phyloP scores from a whole-genome alignment of 2,113 vertebrate genomes.

The Mesocricetus auratus region DNA sequence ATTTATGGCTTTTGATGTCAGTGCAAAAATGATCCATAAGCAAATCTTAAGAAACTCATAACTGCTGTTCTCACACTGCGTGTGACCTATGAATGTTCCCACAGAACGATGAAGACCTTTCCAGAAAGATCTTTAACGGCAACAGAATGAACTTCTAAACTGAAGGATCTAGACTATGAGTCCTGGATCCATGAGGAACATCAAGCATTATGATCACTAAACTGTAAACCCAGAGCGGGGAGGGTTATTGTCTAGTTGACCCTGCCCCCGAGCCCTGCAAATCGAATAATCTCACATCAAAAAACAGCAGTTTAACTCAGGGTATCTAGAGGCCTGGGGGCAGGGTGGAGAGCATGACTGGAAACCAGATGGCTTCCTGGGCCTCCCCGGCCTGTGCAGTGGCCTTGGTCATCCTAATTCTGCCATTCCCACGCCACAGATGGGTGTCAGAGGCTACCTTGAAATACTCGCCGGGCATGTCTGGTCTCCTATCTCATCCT shows the following conservation, averaged over 20 bases:
- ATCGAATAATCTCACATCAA: neutral
- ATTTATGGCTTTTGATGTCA: no score
- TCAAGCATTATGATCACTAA: neutral
- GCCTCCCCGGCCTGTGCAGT: neutral
- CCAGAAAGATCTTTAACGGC: neutral
- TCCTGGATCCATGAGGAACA: neutral
- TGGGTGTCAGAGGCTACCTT: neutral
- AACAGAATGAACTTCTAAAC: neutral
- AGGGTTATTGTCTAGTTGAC: rapidly evolving
- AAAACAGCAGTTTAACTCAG: neutral
- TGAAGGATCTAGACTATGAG: no score
- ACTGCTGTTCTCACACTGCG: rapidly evolving
- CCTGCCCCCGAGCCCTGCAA: neutral
- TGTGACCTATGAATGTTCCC: rapidly evolving
- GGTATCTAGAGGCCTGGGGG: neutral
- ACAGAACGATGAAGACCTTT: rapidly evolving
- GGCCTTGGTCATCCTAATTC: neutral
- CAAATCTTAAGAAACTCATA: neutral
- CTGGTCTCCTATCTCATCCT: neutral
- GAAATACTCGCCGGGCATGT: neutral
- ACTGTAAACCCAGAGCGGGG: neutral
- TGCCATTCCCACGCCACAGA: neutral
- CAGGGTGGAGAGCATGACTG: neutral
- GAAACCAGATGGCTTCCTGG: neutral
- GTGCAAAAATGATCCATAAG: neutral